phyloP scores from a whole-genome alignment of 2,888 invertebrate genomes.

The Cantharis rufa region DNA sequence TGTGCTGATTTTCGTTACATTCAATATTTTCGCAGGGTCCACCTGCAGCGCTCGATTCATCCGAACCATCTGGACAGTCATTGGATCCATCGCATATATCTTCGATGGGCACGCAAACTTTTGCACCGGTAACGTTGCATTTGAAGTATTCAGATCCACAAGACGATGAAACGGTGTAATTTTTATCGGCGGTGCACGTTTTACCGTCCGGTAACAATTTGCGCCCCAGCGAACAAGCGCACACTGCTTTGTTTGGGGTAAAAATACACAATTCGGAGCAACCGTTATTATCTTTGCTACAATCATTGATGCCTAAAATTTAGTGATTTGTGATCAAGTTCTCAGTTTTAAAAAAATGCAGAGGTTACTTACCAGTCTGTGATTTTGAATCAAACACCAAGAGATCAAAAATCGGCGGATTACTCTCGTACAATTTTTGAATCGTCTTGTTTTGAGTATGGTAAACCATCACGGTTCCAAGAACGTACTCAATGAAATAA shows the following conservation, averaged over 20 bases:
- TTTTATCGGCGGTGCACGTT: slow-evolving; percentile 45
- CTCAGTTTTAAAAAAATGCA: not conserved
- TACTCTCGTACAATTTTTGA: slow-evolving; percentile 61
- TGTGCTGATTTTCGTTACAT: slow-evolving; percentile 46
- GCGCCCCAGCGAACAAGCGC: slow-evolving; percentile 67
- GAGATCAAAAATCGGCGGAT: slow-evolving; percentile 69
- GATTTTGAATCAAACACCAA: slow-evolving; percentile 65
- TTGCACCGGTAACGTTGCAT: slow-evolving; percentile 40
- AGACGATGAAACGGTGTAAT: slow-evolving; percentile 51
- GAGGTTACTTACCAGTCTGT: slow-evolving; percentile 57
- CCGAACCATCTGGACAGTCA: slow-evolving; percentile 76
- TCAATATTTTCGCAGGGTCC: slow-evolving; percentile 65
- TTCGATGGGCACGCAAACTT: slow-evolving; percentile 67
- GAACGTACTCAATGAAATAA: slow-evolving; percentile 73
- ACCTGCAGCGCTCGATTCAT: slow-evolving; percentile 66
- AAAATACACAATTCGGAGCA: slow-evolving; percentile 77
- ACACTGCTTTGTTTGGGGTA: slow-evolving; percentile 61
- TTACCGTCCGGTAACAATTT: slow-evolving; percentile 49
- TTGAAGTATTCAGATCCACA: slow-evolving; percentile 48
- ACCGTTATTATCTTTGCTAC: slow-evolving; percentile 46
- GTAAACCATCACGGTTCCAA: slow-evolving; percentile 63
- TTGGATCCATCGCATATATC: slow-evolving; percentile 75
- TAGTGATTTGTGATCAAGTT: not conserved
- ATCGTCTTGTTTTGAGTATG: slow-evolving; percentile 55
- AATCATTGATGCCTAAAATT: slow-evolving; percentile 51